phyloP scores from a whole-genome alignment of 2,888 invertebrate genomes.

The Lepidochrysops patricia region DNA sequence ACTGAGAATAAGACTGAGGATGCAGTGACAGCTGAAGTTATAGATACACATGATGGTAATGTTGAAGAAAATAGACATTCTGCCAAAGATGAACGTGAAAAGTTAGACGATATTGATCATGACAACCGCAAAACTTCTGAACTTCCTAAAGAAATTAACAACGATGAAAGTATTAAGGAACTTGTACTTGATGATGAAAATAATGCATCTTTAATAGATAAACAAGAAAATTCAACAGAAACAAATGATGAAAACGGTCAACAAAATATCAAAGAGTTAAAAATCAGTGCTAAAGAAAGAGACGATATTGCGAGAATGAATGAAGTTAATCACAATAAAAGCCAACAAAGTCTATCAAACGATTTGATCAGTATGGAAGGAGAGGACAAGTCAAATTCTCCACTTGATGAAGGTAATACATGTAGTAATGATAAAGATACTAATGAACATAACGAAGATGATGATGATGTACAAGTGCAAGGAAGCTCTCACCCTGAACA shows the following conservation, averaged over 20 bases:
- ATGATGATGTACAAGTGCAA: conserved; percentile 71
- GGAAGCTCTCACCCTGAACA: conserved; percentile 59
- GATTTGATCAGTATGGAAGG: conserved; percentile 24
- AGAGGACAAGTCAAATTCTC: conserved; percentile 36
- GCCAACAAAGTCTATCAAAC: conserved; percentile 7
- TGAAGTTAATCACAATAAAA: conserved; percentile 10
- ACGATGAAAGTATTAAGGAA: conserved; percentile 19
- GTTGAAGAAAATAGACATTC: conserved; percentile 21
- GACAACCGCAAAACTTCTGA: conserved; percentile 17
- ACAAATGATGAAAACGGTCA: not conserved
- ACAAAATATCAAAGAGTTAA: conserved; percentile 18
- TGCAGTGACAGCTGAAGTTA: conserved; percentile 20
- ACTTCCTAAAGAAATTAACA: conserved; percentile 18
- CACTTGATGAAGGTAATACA: conserved; percentile 51
- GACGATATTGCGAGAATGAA: conserved; percentile 13
- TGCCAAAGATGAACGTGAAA: conserved; percentile 22
- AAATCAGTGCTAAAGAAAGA: conserved; percentile 20
- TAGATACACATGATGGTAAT: conserved; percentile 21
- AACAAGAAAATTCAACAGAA: not conserved
- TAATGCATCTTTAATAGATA: conserved; percentile 8
- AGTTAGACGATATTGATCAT: conserved; percentile 24
- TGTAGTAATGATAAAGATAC: conserved; percentile 20
- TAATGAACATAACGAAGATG: conserved; percentile 62
- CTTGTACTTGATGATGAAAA: conserved; percentile 22
- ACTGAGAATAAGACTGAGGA: conserved; percentile 22